These are phyloP conservation scores for Microcebus lehilahytsara DNA, from an alignment of 2,113 vertebrate species.

Conservation along the genomic window DNA sequence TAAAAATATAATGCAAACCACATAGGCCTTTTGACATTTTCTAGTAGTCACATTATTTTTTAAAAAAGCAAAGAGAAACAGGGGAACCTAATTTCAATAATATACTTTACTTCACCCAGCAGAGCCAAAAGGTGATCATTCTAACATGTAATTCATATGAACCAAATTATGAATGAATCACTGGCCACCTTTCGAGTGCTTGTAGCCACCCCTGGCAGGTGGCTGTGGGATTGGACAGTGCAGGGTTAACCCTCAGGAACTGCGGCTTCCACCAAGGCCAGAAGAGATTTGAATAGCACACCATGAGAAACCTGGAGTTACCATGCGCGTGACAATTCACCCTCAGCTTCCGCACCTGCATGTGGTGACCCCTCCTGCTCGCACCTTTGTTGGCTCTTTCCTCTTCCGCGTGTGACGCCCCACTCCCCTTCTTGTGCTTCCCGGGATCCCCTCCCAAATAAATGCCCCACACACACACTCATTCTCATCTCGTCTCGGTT, in stretches of 20 bases:
- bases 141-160: background rate
- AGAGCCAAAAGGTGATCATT: background rate
- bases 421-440: background rate
- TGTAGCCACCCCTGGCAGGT: rapidly evolving
- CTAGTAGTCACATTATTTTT: background rate
- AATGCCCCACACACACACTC: background rate
- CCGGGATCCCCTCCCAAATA: background rate
- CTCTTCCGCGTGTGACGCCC: background rate
- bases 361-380: background rate
- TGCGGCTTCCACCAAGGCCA: background rate
- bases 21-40: background rate
- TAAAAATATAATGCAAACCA: background rate
- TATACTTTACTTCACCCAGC: background rate
- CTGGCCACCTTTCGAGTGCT: background rate
- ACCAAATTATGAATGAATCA: background rate
- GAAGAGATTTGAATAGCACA: background rate
- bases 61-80: background rate
- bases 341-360: too few species aligned
- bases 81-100: background rate
- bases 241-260: background rate
- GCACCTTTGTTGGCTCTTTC: rapidly evolving
- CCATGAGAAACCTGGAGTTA: rapidly evolving
- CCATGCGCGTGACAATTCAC: too few species aligned
- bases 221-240: background rate
- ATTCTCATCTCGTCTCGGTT: too few species aligned